phyloP scores from a whole-genome alignment of 2,797 vertebrate genomes.

The Scarus forsteni region DNA sequence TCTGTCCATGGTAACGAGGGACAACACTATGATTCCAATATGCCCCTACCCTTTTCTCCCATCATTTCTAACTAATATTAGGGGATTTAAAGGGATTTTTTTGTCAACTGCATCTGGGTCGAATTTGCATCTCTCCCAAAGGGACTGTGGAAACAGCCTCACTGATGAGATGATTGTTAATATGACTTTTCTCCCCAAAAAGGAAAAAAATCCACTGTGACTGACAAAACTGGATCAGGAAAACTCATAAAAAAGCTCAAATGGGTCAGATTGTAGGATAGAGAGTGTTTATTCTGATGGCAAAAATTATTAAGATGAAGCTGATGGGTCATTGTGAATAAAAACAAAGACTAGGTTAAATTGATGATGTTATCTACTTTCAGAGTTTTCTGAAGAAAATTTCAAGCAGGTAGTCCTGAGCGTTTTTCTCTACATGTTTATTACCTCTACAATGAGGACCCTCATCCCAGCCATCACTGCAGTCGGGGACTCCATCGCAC shows the following conservation, averaged over 20 bases:
- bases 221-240: constrained; percentile 22
- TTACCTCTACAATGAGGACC: constrained; percentile 94
- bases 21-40: constrained; percentile 46
- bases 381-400: background rate
- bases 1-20: constrained; percentile 66
- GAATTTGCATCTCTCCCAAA: constrained; percentile 50
- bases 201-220: constrained; percentile 49
- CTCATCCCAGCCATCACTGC: constrained; percentile 92
- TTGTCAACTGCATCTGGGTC: constrained; percentile 33
- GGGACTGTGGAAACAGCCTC: constrained; percentile 40
- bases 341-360: constrained; percentile 23
- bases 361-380: constrained; percentile 4
- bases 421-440: background rate
- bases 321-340: constrained; percentile 19
- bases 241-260: constrained; percentile 55
- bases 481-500: constrained; percentile 91
- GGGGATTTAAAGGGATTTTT: constrained; percentile 63
- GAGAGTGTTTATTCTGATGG: constrained; percentile 39
- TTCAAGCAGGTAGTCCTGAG: background rate
- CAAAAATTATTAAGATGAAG: constrained; percentile 23
- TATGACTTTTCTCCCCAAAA: constrained; percentile 62
- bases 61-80: constrained; percentile 64
- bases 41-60: constrained; percentile 48
- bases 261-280: constrained; percentile 40
- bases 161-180: constrained; percentile 61